Conservation (phyloP, 2,888 invertebrate genomes). For the Rhingia rostrata region DNA sequence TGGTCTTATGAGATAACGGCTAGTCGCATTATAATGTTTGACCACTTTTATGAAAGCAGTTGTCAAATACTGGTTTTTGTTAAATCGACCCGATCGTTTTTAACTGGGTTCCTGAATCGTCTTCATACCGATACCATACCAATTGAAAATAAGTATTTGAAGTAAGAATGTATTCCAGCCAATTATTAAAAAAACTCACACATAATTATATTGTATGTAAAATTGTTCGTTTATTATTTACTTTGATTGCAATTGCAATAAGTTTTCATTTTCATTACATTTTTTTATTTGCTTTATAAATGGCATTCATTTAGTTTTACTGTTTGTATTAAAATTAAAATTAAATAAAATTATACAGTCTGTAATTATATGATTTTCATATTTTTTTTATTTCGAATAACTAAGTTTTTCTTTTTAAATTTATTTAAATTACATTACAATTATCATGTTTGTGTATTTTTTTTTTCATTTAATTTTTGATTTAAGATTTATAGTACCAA, state of each 20-base stretch:
- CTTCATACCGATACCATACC: too few relatives aligned
- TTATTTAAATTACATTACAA: slow-evolving; percentile 58
- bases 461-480: slow-evolving; percentile 24
- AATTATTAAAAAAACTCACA: too few relatives aligned
- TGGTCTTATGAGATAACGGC: too few relatives aligned
- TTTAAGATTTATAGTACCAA: slow-evolving; percentile 68
- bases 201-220: slow-evolving; percentile 61
- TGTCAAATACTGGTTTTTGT: too few relatives aligned
- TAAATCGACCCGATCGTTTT: too few relatives aligned
- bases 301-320: slow-evolving; percentile 58
- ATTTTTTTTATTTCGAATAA: slow-evolving; percentile 56
- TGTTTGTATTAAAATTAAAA: slow-evolving; percentile 61
- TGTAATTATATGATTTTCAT: slow-evolving; percentile 66
- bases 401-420: slow-evolving; percentile 40
- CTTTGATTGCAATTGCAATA: slow-evolving; percentile 50
- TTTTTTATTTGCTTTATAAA: slow-evolving; percentile 71
- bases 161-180: too few relatives aligned
- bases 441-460: slow-evolving; percentile 30
- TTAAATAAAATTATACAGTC: slow-evolving; percentile 71
- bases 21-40: too few relatives aligned
- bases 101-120: too few relatives aligned
- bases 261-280: slow-evolving; percentile 62
- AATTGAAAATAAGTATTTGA: too few relatives aligned
- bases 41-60: too few relatives aligned
- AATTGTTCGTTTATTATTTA: slow-evolving; percentile 68